Evolutionary conservation across 1,140 invertebrate species (phyloP).

Genomic region (Aphidius ervi): DNA sequence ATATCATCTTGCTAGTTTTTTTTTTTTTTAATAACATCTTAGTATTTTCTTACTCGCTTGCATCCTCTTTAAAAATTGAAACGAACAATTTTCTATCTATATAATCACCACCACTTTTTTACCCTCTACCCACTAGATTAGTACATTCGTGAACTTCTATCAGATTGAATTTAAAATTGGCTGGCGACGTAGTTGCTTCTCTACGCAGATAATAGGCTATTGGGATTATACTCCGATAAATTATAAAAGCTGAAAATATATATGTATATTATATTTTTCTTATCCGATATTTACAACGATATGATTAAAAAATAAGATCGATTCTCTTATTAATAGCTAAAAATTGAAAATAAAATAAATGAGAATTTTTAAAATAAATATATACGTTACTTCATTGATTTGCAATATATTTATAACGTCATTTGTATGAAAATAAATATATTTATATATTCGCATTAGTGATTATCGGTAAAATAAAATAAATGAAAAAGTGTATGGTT

Average conservation of each 20-base stretch:
- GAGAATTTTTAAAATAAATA: too few relatives aligned
- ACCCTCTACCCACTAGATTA: not conserved
- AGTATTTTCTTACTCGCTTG: not conserved
- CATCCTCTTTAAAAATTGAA: too few relatives aligned
- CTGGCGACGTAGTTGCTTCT: not conserved
- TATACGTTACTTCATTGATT: too few relatives aligned
- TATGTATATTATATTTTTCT: not conserved
- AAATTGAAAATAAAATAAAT: too few relatives aligned
- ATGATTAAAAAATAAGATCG: not conserved
- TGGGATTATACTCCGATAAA: conserved; percentile 12
- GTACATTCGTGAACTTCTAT: conserved; percentile 18
- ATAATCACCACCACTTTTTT: not conserved
- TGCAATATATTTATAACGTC: too few relatives aligned
- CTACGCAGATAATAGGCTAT: conserved; percentile 14
- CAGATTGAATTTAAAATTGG: conserved; percentile 21
- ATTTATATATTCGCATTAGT: too few relatives aligned
- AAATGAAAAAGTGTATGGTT: not conserved
- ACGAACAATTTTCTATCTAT: not conserved
- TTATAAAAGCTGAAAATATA: conserved; percentile 6
- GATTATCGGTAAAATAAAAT: too few relatives aligned
- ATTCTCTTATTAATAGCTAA: too few relatives aligned
- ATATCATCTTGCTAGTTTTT: conserved; percentile 19
- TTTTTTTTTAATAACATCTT: conserved; percentile 19
- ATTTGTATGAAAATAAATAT: too few relatives aligned
- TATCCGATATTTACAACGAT: not conserved